phyloP scores from a whole-genome alignment of 2,113 vertebrate genomes.

The Chinchilla lanigera region DNA sequence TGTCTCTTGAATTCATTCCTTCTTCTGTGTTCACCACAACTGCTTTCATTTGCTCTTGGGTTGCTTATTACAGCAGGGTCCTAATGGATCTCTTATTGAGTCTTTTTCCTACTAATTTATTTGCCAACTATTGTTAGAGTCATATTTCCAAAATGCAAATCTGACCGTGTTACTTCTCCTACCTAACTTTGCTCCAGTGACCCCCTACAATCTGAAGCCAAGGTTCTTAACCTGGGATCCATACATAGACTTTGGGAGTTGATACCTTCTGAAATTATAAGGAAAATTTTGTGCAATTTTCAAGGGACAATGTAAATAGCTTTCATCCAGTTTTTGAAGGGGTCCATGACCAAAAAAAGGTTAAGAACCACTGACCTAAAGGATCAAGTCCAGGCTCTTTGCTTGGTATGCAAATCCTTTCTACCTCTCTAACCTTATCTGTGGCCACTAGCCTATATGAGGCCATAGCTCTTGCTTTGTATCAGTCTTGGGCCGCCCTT shows the following conservation, averaged over 20 bases:
- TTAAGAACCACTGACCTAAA: conserved; percentile 56
- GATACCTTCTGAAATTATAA: conserved; percentile 44
- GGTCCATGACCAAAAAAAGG: background rate
- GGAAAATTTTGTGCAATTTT: conserved; percentile 11
- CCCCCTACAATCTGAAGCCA: background rate
- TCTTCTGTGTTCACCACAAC: background rate
- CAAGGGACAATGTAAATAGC: conserved; percentile 2
- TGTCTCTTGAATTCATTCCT: background rate
- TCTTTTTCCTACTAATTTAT: background rate
- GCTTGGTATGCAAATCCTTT: background rate
- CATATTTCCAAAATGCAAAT: conserved; percentile 43
- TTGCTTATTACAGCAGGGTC: background rate
- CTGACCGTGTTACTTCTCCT: conserved; percentile 6
- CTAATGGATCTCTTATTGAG: conserved; percentile 8
- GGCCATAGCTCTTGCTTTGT: conserved; percentile 4
- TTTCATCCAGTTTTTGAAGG: conserved; percentile 37
- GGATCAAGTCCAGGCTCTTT: conserved; percentile 16
- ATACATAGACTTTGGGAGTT: conserved; percentile 14
- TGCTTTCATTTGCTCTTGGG: background rate
- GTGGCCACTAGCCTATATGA: conserved; percentile 9
- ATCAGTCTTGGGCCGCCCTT: background rate
- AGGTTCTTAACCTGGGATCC: conserved; percentile 43
- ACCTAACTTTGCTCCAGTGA: conserved; percentile 26
- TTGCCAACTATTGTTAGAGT: background rate
- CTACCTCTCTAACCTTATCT: background rate